Evolutionary conservation across 2,797 vertebrate genomes (phyloP).

Genomic region (Euphonia xanthogaster): DNA sequence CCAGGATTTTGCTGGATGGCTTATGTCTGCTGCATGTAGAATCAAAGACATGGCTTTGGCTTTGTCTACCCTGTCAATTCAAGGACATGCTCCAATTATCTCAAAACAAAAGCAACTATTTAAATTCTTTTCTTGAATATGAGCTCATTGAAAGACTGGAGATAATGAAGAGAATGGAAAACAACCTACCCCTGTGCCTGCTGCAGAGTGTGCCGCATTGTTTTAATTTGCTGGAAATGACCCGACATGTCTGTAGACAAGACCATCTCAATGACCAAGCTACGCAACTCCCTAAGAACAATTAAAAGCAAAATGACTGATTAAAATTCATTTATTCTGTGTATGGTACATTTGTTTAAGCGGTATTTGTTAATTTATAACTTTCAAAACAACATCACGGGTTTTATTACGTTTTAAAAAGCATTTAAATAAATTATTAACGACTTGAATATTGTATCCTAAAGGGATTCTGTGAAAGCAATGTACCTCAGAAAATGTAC

Average conservation of each 20-base stretch:
- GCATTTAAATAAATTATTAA: slow-evolving; percentile 44
- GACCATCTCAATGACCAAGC: slow-evolving; percentile 97
- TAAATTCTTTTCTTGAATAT: slow-evolving; percentile 5
- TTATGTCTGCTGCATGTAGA: slow-evolving; percentile 98
- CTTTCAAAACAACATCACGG: slow-evolving; percentile 15
- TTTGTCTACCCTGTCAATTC: slow-evolving; percentile 89
- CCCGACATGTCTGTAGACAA: slow-evolving; percentile 98
- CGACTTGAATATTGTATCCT: not conserved
- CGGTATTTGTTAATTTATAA: slow-evolving; percentile 15
- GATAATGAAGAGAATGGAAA: slow-evolving; percentile 18
- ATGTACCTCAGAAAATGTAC: not conserved
- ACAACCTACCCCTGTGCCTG: slow-evolving; percentile 88
- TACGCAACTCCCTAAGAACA: slow-evolving; percentile 87
- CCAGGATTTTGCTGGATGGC: slow-evolving; percentile 96
- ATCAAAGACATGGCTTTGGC: slow-evolving; percentile 96
- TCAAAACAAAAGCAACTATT: slow-evolving; percentile 46
- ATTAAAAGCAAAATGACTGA: slow-evolving; percentile 52
- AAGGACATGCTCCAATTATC: slow-evolving; percentile 65
- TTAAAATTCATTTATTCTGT: slow-evolving; percentile 26
- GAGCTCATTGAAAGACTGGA: not conserved
- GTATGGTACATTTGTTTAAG: slow-evolving; percentile 21
- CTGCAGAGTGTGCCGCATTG: slow-evolving; percentile 88
- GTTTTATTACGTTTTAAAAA: slow-evolving; percentile 13
- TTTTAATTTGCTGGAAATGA: slow-evolving; percentile 98
- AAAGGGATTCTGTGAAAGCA: not conserved